These are phyloP conservation scores for Andrena haemorrhoa DNA, from an alignment of 2,888 invertebrate species.

Conservation along the genomic window DNA sequence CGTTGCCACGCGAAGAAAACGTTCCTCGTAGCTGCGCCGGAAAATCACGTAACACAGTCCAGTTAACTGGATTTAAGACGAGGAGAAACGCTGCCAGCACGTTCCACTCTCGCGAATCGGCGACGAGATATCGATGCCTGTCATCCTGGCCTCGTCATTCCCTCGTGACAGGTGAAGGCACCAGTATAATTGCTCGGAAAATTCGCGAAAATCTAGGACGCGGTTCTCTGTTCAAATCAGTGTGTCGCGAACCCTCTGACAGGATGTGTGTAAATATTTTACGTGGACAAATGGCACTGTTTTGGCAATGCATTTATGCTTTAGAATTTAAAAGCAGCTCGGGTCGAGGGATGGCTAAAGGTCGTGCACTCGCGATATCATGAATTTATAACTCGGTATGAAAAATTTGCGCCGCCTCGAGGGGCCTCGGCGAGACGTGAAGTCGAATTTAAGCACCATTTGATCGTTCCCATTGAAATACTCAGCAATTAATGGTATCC, in stretches of 20 bases:
- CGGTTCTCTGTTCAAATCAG: background rate
- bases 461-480: background rate
- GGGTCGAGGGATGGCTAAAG: background rate
- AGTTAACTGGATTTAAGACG: slow-evolving; percentile 62
- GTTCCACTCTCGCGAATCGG: slow-evolving; percentile 32
- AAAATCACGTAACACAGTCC: slow-evolving; percentile 62
- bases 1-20: slow-evolving; percentile 33
- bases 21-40: slow-evolving; percentile 11
- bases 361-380: background rate
- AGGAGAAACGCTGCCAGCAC: slow-evolving; percentile 27
- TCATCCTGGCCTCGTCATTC: slow-evolving; percentile 27
- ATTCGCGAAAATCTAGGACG: background rate
- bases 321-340: no score
- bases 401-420: background rate
- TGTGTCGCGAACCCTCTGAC: no score
- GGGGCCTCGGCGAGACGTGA: background rate
- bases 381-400: background rate
- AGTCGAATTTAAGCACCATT: background rate
- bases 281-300: background rate
- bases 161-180: slow-evolving; percentile 29
- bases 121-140: slow-evolving; percentile 39
- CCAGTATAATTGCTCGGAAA: slow-evolving; percentile 17
- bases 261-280: background rate
- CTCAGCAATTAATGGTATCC: background rate
- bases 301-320: background rate